Conservation (phyloP, 2,113 vertebrate genomes). For the Macquaria australasica region DNA sequence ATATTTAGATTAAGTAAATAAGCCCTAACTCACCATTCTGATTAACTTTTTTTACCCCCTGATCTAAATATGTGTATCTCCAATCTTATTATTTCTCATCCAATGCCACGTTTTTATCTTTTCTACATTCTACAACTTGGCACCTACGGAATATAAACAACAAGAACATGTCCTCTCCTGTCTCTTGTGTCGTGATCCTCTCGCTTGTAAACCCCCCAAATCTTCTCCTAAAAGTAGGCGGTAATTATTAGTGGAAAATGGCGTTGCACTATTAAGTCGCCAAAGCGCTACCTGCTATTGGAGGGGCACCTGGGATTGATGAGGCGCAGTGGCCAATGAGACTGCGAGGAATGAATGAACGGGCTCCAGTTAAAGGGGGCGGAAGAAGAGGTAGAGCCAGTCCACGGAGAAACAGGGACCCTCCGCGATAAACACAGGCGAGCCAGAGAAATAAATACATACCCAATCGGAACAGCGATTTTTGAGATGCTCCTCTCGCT, state of each 20-base stretch:
- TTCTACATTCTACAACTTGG: conserved; percentile 9
- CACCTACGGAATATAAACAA: conserved; percentile 50
- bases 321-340: conserved; percentile 88
- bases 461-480: conserved; percentile 71
- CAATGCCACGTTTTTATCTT: neutral
- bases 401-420: conserved; percentile 86
- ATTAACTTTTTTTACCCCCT: neutral
- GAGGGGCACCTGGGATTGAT: conserved; percentile 89
- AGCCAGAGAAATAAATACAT: conserved; percentile 83
- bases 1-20: neutral
- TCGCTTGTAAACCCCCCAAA: conserved; percentile 59
- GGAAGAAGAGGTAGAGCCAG: conserved; percentile 89
- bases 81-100: neutral
- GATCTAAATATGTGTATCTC: neutral
- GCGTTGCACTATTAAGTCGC: conserved; percentile 86
- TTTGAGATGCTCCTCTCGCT: conserved; percentile 81
- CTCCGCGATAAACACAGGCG: conserved; percentile 84
- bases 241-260: conserved; percentile 85
- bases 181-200: conserved; percentile 61
- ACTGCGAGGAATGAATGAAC: conserved; percentile 79
- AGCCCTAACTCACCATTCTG: neutral
- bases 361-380: conserved; percentile 91
- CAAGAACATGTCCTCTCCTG: conserved; percentile 36
- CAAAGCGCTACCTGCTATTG: conserved; percentile 80
- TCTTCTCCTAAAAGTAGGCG: conserved; percentile 85